A percentile compares a stretch with the other conserved stretches of the same genome.
phyloP scores from a whole-genome alignment of 2,888 invertebrate species.

The Drosophila multiciliata region DNA sequence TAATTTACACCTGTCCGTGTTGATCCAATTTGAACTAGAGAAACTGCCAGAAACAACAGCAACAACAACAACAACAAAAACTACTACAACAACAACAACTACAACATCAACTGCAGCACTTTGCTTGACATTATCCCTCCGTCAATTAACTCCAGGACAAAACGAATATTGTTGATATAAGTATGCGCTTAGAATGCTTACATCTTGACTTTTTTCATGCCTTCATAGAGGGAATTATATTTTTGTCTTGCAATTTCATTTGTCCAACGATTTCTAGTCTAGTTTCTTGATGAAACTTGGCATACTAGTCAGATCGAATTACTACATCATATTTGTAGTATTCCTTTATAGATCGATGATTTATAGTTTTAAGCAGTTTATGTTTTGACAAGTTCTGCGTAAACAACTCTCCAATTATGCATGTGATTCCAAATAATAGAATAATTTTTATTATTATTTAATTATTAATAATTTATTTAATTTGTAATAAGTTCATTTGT shows the following conservation, averaged over 20 bases:
- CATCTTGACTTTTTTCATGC: not conserved
- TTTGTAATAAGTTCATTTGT: not conserved
- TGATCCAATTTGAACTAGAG: slow-evolving; percentile 48
- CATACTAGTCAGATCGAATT: not conserved
- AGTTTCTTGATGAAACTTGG: not conserved
- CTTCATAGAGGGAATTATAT: not conserved
- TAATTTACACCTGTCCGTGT: slow-evolving; percentile 74
- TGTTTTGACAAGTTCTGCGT: not conserved
- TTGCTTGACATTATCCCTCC: slow-evolving; percentile 14
- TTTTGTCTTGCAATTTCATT: not conserved
- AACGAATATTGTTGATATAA: slow-evolving; percentile 1
- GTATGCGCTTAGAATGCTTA: not conserved
- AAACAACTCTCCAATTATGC: not conserved
- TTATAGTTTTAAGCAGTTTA: not conserved
- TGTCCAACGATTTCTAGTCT: not conserved
- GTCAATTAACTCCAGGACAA: slow-evolving; percentile 11
- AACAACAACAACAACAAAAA: not conserved
- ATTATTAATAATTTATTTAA: too few relatives aligned
- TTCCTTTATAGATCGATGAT: not conserved
- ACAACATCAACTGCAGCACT: not conserved
- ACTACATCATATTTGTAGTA: not conserved
- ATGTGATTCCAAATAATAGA: not conserved
- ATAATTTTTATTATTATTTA: too few relatives aligned
- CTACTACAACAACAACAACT: not conserved
- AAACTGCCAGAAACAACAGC: not conserved